These are phyloP conservation scores for Apotomis turbidana DNA, from an alignment of 2,888 invertebrate genomes.

Conservation along the genomic window DNA sequence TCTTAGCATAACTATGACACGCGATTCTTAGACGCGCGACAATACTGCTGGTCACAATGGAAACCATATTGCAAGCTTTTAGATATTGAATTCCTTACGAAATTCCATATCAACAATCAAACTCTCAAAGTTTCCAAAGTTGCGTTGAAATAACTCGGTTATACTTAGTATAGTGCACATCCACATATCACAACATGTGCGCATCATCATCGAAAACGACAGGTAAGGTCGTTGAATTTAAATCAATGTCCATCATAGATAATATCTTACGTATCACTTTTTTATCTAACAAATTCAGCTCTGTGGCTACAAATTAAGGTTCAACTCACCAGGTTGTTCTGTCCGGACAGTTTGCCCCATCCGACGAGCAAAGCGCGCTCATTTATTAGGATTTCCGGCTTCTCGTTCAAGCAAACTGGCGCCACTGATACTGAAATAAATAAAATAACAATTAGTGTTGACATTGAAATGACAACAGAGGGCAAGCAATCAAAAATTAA, in stretches of 20 bases:
- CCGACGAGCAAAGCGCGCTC: constrained; percentile 86
- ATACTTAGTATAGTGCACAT: background rate
- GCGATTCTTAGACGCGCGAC: no score
- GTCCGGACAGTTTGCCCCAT: constrained; percentile 89
- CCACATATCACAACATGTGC: constrained; percentile 13
- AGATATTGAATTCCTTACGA: no score
- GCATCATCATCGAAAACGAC: constrained; percentile 19
- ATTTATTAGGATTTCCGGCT: constrained; percentile 86
- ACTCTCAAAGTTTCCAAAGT: no score
- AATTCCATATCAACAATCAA: no score
- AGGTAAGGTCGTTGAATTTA: constrained; percentile 35
- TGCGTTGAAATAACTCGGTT: no score
- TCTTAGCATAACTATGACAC: no score
- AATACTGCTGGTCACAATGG: no score
- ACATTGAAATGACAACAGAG: constrained; percentile 39
- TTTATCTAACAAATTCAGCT: background rate
- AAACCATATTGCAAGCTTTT: no score
- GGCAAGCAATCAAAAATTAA: no score
- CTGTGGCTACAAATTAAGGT: background rate
- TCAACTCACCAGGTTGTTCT: constrained; percentile 72
- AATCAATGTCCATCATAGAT: constrained; percentile 38
- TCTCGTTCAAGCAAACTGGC: constrained; percentile 89
- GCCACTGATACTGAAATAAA: constrained; percentile 88
- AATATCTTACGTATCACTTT: background rate
- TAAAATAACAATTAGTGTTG: constrained; percentile 50